These are phyloP conservation scores for Eueides isabella DNA, from an alignment of 1,140 invertebrate species.

Conservation along the genomic window DNA sequence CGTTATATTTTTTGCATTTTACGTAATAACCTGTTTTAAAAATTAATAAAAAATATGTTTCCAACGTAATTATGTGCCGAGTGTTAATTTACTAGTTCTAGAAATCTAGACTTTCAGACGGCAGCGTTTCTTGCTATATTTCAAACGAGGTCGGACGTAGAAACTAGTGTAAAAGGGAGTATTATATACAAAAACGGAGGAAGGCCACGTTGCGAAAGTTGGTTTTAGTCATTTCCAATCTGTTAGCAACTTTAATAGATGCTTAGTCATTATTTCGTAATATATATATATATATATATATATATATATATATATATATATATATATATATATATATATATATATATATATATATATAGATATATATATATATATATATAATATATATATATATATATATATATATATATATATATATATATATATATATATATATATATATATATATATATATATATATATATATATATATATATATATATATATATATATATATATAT, in stretches of 20 bases:
- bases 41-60: not conserved
- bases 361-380: not conserved
- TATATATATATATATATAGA: not conserved
- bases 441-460: not conserved
- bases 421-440: not conserved
- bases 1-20: not conserved
- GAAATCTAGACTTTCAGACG: not conserved
- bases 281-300: not conserved
- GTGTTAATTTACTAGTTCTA: not conserved
- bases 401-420: not conserved
- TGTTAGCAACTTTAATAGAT: conserved; percentile 18
- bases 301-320: not conserved
- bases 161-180: conserved; percentile 26
- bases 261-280: not conserved
- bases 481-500: not conserved
- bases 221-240: conserved; percentile 33
- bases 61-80: not conserved
- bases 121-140: not conserved
- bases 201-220: conserved; percentile 38
- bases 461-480: not conserved
- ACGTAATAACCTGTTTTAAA: not conserved
- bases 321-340: not conserved
- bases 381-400: not conserved
- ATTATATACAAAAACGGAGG: conserved; percentile 28
- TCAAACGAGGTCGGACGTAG: conserved; percentile 35